Evolutionary conservation across 2,797 vertebrate genomes (phyloP), one percentile per base, ranked within the genome.

Genomic region (Chloroceryle inda): DNA sequence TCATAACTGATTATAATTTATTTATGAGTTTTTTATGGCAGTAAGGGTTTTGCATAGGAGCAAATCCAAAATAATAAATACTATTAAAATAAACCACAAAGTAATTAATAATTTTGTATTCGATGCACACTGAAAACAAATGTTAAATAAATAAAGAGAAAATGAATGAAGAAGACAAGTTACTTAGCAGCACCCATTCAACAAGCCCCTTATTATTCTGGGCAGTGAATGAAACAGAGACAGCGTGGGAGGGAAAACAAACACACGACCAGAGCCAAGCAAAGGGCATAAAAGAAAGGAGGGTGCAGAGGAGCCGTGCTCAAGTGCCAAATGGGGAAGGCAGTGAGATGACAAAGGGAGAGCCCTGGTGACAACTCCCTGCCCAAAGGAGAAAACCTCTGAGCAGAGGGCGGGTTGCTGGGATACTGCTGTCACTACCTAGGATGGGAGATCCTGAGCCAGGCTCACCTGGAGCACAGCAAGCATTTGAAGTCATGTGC

Each of bases 241-340:
- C 89, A 31, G 26, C 35, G 94, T 95, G 85, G 95, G 94, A 95
- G 87, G 89, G 55, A 95, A 95, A 94, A 93, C 78, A 96, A 96
- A 96, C 79, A 92, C 71, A 35, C 12, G 12, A 50, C 2, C 76
- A 81, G 62, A 96, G 94, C 84, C 78, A 84, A 93, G 92, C 73
- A 38, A 68, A 92, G 62, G 80, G 83, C 71, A 64, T 5, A 44
- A 52, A 69, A 83, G 56, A 81, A 95, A 88, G 75, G 61, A 88
- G 56, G 17, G 31, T 0, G 11, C 7, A 31, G 86, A 74, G 62
- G 66, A 93, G 84, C 23, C 0, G 3, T 0, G 1, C 49, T 86
- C 40, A 10, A 23, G 35, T 81, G 89, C 93, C 87, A 83, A n/a
- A 31, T 0, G 1, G 38, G 29, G 38, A 83, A 63, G 49, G 58